These are phyloP conservation scores for Drosophila eohydei DNA, from an alignment of 2,888 invertebrate species.

Conservation along the genomic window DNA sequence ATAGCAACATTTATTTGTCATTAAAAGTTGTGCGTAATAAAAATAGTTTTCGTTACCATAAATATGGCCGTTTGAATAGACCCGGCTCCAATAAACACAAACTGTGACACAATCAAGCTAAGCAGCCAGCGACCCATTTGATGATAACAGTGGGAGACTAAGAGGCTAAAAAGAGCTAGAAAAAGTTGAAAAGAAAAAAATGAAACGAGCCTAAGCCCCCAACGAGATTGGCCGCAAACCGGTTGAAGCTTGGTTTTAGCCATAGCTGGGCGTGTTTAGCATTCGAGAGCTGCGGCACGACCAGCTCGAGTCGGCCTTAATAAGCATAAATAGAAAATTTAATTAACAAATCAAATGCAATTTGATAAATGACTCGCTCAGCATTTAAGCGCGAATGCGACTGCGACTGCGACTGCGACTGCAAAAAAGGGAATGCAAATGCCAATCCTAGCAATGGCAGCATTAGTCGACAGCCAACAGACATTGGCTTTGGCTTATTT, in stretches of 20 bases:
- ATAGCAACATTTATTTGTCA: constrained; percentile 62
- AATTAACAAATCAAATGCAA: constrained; percentile 81
- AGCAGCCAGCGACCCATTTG: constrained; percentile 65
- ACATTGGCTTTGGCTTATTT: constrained; percentile 51
- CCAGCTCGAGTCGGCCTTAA: constrained; percentile 56
- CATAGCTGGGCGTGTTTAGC: constrained; percentile 72
- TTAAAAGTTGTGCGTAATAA: constrained; percentile 53
- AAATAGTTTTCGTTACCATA: constrained; percentile 66
- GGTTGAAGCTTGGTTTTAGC: constrained; percentile 39
- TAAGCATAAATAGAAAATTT: constrained; percentile 78
- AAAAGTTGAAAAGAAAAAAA: constrained; percentile 1
- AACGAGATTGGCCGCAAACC: constrained; percentile 66
- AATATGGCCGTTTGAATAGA: constrained; percentile 48
- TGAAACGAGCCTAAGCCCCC: constrained; percentile 3
- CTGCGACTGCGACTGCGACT: constrained; percentile 12
- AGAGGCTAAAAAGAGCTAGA: constrained; percentile 14
- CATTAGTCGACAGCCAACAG: constrained; percentile 23
- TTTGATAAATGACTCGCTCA: constrained; percentile 67
- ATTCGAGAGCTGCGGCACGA: constrained; percentile 53
- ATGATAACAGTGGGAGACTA: constrained; percentile 74
- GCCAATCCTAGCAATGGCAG: constrained; percentile 31
- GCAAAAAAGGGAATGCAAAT: constrained; percentile 35
- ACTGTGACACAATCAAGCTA: constrained; percentile 72
- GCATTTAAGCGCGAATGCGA: constrained; percentile 20
- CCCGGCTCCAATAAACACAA: constrained; percentile 58